Evolutionary conservation across 2,888 invertebrate species (phyloP).

Genomic region (Papilio demoleus): DNA sequence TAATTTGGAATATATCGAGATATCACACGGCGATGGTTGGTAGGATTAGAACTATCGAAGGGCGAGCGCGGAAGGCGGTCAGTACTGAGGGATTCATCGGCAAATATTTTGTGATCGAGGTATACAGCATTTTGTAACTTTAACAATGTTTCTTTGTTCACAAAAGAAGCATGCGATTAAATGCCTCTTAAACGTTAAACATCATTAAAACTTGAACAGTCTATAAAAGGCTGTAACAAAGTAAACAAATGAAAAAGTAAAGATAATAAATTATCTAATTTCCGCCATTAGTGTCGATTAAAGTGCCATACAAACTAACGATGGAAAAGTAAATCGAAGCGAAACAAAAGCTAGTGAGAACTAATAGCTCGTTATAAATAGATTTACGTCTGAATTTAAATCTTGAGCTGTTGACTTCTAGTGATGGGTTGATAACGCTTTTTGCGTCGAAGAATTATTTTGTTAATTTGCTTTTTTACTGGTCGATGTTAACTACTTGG

Average conservation of each 20-base stretch:
- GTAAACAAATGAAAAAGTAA: conserved; percentile 4
- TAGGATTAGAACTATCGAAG: too few relatives aligned
- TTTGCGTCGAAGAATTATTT: neutral
- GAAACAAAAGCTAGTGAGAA: conserved; percentile 36
- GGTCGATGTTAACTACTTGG: neutral
- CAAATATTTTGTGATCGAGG: too few relatives aligned
- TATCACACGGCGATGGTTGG: too few relatives aligned
- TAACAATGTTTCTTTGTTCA: too few relatives aligned
- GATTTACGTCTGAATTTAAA: conserved; percentile 37
- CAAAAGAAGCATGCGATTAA: too few relatives aligned
- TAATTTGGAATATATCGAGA: too few relatives aligned
- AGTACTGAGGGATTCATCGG: too few relatives aligned
- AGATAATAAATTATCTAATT: conserved; percentile 14
- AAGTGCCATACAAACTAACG: conserved; percentile 28
- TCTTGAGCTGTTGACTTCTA: conserved; percentile 11
- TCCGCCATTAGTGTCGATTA: conserved; percentile 31
- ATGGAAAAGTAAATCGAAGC: conserved; percentile 26
- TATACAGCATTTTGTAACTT: too few relatives aligned
- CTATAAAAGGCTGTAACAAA: neutral
- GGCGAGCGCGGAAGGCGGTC: too few relatives aligned
- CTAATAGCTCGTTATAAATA: conserved; percentile 38
- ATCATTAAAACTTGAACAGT: neutral
- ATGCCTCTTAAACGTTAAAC: neutral
- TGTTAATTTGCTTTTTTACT: neutral
- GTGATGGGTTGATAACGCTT: neutral